Percentiles rank a stretch among this genome's conserved stretches.
These are phyloP conservation scores for Stratiomys singularior DNA, from an alignment of 2,888 invertebrate genomes.

Conservation along the genomic window DNA sequence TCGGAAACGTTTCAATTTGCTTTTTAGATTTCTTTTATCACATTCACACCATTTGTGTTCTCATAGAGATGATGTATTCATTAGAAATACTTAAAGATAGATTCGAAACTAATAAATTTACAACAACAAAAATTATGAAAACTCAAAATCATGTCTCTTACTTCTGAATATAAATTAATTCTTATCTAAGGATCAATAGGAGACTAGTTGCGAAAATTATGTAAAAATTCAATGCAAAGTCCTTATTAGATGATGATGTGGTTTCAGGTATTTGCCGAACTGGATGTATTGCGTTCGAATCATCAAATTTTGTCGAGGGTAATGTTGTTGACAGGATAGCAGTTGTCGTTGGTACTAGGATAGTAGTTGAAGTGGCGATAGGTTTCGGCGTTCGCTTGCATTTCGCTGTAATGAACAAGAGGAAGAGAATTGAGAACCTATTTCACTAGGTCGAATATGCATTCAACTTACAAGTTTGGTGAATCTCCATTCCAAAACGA, in stretches of 20 bases:
- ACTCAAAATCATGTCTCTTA: no score
- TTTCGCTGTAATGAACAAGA: slow-evolving; percentile 33
- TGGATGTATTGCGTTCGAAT: slow-evolving; percentile 21
- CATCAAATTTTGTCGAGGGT: not conserved
- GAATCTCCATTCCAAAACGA: slow-evolving; percentile 72
- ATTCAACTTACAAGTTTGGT: slow-evolving; percentile 66
- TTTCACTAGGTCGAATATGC: no score
- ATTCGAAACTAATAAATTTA: not conserved
- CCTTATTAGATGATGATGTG: not conserved
- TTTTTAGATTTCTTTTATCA: not conserved
- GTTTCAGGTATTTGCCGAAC: not conserved
- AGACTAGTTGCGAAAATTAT: slow-evolving; percentile 9
- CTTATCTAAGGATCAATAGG: not conserved
- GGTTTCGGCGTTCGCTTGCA: slow-evolving; percentile 33
- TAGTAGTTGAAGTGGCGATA: slow-evolving; percentile 5
- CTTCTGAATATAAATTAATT: no score
- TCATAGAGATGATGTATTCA: slow-evolving; percentile 39
- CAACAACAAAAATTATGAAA: no score
- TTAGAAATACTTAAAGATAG: not conserved
- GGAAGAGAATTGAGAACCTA: no score
- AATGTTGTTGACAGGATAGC: not conserved
- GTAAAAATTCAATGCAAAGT: not conserved
- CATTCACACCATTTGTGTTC: slow-evolving; percentile 35
- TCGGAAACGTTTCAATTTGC: not conserved
- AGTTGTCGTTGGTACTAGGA: not conserved